phyloP scores from a whole-genome alignment of 2,113 vertebrate species.

The Thinocorus orbignyianus region DNA sequence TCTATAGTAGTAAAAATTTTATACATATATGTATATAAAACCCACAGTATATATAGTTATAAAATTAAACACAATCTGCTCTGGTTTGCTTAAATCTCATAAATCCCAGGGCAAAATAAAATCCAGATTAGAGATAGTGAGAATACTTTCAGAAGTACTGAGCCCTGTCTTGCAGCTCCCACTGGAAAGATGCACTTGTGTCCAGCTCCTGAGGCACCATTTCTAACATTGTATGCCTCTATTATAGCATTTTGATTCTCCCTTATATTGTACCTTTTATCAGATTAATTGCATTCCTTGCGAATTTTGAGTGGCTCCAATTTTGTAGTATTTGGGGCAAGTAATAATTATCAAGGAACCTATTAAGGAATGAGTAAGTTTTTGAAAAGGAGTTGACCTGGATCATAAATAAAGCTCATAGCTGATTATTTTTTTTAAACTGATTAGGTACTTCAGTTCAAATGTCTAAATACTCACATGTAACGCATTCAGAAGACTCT shows the following conservation, averaged over 20 bases:
- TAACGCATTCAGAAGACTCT: neutral
- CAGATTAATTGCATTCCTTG: neutral
- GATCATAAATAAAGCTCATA: neutral
- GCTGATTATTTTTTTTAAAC: neutral
- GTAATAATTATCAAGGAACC: neutral
- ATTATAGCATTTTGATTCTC: neutral
- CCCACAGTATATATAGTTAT: neutral
- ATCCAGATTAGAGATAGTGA: neutral
- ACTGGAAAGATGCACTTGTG: neutral
- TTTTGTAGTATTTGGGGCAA: neutral
- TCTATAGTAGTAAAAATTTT: neutral
- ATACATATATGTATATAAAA: neutral
- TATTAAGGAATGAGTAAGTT: neutral
- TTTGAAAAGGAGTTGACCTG: neutral
- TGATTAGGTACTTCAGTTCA: neutral
- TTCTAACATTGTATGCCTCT: fast-evolving
- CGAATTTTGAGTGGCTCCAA: neutral
- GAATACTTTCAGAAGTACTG: neutral
- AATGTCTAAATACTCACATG: neutral
- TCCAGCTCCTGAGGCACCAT: neutral
- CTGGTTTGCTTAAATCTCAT: neutral
- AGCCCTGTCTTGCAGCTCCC: neutral
- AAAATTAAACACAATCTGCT: neutral
- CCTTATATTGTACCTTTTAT: neutral
- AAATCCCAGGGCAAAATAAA: neutral